phyloP scores from a whole-genome alignment of 2,113 vertebrate species.

The Rhizomys pruinosus region DNA sequence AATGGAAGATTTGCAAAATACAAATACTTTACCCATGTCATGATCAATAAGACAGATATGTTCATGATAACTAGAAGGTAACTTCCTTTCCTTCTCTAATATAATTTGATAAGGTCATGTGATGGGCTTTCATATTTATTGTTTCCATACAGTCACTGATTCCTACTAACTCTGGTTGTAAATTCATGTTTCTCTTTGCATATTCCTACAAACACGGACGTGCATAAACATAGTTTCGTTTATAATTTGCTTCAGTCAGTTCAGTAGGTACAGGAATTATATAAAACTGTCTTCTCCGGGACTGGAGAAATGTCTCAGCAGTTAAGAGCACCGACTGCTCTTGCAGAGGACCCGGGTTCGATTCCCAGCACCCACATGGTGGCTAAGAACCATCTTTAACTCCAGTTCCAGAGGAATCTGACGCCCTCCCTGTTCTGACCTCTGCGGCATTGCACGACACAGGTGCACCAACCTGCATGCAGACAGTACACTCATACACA shows the following conservation, averaged over 20 bases:
- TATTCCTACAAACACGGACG: background rate
- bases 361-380: too few species aligned
- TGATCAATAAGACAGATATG: conserved; percentile 96
- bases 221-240: background rate
- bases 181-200: background rate
- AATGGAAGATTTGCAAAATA: conserved; percentile 98
- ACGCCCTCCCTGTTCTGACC: too few species aligned
- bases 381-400: too few species aligned
- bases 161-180: background rate
- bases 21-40: conserved; percentile 96
- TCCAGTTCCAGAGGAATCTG: too few species aligned
- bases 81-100: conserved; percentile 63
- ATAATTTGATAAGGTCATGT: conserved; percentile 18
- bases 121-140: background rate
- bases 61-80: conserved; percentile 98
- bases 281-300: background rate
- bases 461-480: too few species aligned
- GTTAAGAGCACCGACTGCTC: too few species aligned
- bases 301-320: too few species aligned
- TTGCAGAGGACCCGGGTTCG: too few species aligned
- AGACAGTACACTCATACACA: too few species aligned
- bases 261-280: conserved; percentile 17
- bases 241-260: conserved; percentile 6
- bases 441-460: too few species aligned
- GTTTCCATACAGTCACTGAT: background rate